Base-by-base conservation (phyloP, 1,140 invertebrate species). In the Lineus longissimus region DNA sequence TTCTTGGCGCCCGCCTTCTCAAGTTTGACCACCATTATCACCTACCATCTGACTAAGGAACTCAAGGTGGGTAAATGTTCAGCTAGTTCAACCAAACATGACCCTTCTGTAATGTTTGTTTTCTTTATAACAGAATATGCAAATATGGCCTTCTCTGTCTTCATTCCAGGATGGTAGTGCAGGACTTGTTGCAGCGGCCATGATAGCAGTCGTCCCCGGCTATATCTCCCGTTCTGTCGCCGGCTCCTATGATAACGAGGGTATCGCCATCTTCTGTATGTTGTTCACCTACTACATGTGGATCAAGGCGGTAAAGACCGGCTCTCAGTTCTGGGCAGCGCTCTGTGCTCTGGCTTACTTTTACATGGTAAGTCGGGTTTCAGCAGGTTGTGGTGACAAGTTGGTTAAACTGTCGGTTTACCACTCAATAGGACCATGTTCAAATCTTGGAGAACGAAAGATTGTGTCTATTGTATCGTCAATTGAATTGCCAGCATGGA, bases 191-290 rank as follows among this genome's bases (percentile, higher is more conserved):
- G 94, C 95, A 9, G 95, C 95, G 11, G 88, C 92, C 15, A 91
- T 98, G 87, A 97, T 98, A 66, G 88, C 95, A 2, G 97, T 98
- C 71, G 95, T 98, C 7, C 95, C 95, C 33, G 95, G 95, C 19
- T 98, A 98, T 78, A 98, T 98, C 74, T 96, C 93, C 43, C 73
- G 95, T 70, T 98, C 95, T 1, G 95, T 98, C 6, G 95, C 95
- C 59, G 95, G 95, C 36, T 97, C 94, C 45, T 98, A 98, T 78
- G 95, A 98, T 81, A 98, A 98, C 81, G 96, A 98, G 86, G 95
- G 94, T 61, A 98, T 98, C 80, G 96, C 95, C 30, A 98, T 98
- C 74, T 98, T 98, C 84, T 97, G 94, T 79, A 97, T 98, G 95
- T 82, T 98, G 56, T 86, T 98, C 43, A 98, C 96, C 0, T 98